Conservation (phyloP, 2,888 invertebrate species). For the Nipponacmea schrenckii region DNA sequence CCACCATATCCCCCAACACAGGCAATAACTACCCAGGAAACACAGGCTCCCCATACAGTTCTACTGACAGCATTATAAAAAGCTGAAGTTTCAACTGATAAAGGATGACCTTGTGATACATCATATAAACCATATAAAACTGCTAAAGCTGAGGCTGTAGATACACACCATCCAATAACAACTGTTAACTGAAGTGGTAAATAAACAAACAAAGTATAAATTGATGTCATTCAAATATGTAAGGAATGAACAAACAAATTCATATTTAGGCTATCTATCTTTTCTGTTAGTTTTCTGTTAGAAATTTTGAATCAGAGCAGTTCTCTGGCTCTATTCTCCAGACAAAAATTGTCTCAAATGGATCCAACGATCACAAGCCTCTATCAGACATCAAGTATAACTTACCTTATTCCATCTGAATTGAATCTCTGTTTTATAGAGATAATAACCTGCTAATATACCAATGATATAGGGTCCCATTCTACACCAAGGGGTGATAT, state of each 20-base stretch:
- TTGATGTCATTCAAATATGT: no score
- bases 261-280: not conserved
- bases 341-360: no score
- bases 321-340: not conserved
- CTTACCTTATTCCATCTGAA: slow-evolving; percentile 47
- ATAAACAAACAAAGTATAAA: no score
- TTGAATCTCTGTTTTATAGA: slow-evolving; percentile 56
- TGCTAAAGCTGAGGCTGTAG: slow-evolving; percentile 40
- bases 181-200: slow-evolving; percentile 26
- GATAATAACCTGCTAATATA: slow-evolving; percentile 65
- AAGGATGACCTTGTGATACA: slow-evolving; percentile 42
- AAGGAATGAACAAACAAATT: not conserved
- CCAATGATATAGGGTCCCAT: slow-evolving; percentile 69
- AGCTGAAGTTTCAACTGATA: slow-evolving; percentile 43
- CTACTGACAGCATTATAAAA: slow-evolving; percentile 68
- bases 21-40: slow-evolving; percentile 71
- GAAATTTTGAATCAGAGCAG: not conserved
- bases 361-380: not conserved
- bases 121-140: slow-evolving; percentile 59
- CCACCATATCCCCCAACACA: slow-evolving; percentile 70
- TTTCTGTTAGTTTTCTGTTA: not conserved
- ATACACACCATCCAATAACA: slow-evolving; percentile 47
- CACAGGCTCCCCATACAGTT: slow-evolving; percentile 69
- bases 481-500: slow-evolving; percentile 68
- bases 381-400: not conserved